Conservation (phyloP, 2,888 invertebrate species). For the Drosophila siamana region DNA sequence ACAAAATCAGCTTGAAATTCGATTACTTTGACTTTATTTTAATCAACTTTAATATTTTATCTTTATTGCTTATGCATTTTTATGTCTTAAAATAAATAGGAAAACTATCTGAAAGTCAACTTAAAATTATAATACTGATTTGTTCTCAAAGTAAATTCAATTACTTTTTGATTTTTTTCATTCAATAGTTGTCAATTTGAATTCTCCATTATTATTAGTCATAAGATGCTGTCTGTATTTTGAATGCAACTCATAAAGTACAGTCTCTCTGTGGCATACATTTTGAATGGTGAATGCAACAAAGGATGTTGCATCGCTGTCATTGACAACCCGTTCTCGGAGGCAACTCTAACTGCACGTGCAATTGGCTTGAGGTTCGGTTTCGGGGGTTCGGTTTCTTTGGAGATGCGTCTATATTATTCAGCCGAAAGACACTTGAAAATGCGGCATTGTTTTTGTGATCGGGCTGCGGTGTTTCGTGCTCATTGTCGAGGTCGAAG, state of each 20-base stretch:
- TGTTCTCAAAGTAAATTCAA: too few species aligned
- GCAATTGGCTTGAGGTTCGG: slow-evolving; percentile 14
- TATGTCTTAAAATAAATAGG: too few species aligned
- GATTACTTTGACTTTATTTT: too few species aligned
- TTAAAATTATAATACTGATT: too few species aligned
- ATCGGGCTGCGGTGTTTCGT: slow-evolving; percentile 24
- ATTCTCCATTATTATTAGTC: too few species aligned
- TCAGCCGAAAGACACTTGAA: slow-evolving; percentile 63
- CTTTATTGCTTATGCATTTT: too few species aligned
- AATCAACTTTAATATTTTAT: too few species aligned
- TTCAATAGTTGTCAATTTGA: too few species aligned
- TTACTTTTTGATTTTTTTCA: too few species aligned
- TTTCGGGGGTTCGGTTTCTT: neutral
- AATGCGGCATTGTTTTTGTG: slow-evolving; percentile 29
- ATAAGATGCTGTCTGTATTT: neutral
- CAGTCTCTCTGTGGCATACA: neutral
- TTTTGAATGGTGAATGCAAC: neutral
- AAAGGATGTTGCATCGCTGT: slow-evolving; percentile 17
- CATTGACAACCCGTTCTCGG: slow-evolving; percentile 21
- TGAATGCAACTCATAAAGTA: neutral
- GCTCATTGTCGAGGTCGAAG: slow-evolving; percentile 25
- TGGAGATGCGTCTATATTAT: slow-evolving; percentile 24
- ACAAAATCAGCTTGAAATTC: too few species aligned
- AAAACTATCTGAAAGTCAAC: too few species aligned
- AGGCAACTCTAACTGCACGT: slow-evolving; percentile 7